Conservation (phyloP, 2,113 vertebrate species). For the Rafetus swinhoei region DNA sequence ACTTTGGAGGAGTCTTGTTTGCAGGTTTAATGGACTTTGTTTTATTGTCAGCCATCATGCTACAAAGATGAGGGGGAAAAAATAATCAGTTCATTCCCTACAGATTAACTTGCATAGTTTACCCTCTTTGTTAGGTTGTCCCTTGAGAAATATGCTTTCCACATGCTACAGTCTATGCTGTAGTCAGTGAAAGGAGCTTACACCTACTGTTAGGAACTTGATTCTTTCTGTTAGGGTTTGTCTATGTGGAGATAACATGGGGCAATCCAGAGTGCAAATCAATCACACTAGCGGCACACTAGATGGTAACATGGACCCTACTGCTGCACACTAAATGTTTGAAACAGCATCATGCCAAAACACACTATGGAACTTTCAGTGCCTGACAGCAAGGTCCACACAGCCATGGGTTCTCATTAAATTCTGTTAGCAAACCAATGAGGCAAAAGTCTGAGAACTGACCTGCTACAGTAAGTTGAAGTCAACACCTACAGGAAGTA, state of each 20-base stretch:
- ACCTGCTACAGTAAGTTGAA: not conserved
- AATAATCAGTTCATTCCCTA: not conserved
- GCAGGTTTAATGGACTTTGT: conserved; percentile 59
- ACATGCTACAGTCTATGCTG: not conserved
- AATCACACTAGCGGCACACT: not conserved
- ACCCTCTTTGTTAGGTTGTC: not conserved
- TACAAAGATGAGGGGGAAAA: conserved; percentile 35
- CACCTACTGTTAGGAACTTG: not conserved
- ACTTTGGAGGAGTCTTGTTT: conserved; percentile 76
- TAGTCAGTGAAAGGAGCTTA: accelerated
- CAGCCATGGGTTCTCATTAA: not conserved
- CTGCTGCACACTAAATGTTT: not conserved
- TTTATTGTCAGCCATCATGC: conserved; percentile 79
- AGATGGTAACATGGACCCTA: not conserved
- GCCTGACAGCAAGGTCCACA: not conserved
- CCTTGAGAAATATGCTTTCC: not conserved
- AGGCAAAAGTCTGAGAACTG: not conserved
- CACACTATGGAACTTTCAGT: not conserved
- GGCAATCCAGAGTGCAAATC: not conserved
- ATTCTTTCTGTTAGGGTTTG: not conserved
- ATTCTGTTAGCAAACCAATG: not conserved
- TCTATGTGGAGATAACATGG: not conserved
- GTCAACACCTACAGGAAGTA: not conserved
- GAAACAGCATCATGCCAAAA: not conserved
- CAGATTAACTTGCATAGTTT: not conserved